Base-by-base conservation (phyloP, 1,140 invertebrate species). In the Zophobas atratus region DNA sequence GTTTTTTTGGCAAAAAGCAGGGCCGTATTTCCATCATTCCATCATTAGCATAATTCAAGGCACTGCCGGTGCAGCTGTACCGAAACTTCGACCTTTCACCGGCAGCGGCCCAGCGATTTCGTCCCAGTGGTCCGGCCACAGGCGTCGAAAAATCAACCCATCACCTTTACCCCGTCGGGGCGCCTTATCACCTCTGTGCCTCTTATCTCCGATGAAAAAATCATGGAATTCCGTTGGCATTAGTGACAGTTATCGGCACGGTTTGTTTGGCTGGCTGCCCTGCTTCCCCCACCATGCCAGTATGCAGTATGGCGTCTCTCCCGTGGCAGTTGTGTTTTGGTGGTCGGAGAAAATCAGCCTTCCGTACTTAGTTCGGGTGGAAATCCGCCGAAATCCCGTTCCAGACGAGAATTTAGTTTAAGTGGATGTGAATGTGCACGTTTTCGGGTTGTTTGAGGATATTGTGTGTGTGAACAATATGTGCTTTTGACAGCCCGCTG, bases 221-320 rank as follows among this genome's bases (percentile, higher is more conserved):
- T 51, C 46, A 49, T 55, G 48, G 57, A 60, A 36, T 67, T 67
- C 39, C 5, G 35, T 63, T 63, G 38, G 34, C 20, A 55, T 76
- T 46, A 43, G 39, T 75, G 73, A 60, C 6, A n/a, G 8, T 38
- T 36, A 8, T n/a, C 8, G 6, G 6, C 38, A 32, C 43, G 41
- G 6, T 56, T n/a, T 8, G 46, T 38, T 32, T 41, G 41, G 41
- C 8, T 55, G 56, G 32, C 35, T n/a, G n/a, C 49, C n/a, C 6
- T 63, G 49, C n/a, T 75, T 34, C 77, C 56, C 73, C 71, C 63
- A 46, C 77, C 56, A 34, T 32, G 2, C 38, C 35, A 72, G 56
- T 56, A 55, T 8, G 32, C 72, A 78, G 55, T 39, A 78, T 78
- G 77, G 77, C 77, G 73, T 55, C 73, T 67, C 33, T 75, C n/a